A percentile compares a stretch with the other conserved stretches of the same genome.
Conservation (phyloP, 2,888 invertebrate species). For the Dasysyrphus albostriatus region DNA sequence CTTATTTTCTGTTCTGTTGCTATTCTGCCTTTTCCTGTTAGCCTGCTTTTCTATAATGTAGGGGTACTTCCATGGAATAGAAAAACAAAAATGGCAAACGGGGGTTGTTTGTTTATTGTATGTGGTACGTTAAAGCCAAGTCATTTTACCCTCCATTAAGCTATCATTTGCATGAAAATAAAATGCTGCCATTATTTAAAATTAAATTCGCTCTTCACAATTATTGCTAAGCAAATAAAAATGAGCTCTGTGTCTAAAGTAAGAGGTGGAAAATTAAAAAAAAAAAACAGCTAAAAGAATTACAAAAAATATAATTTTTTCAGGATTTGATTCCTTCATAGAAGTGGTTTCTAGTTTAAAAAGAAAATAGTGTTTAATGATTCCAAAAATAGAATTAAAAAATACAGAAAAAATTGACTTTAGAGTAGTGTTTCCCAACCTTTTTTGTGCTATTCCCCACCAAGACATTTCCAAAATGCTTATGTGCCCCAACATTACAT, state of each 20-base stretch:
- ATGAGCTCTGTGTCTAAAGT: background rate
- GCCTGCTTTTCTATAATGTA: background rate
- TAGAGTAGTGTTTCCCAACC: too few species aligned
- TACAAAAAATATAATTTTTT: background rate
- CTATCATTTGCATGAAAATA: slow-evolving; percentile 33
- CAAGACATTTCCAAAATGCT: too few species aligned
- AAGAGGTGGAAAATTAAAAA: background rate
- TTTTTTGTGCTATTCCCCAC: too few species aligned
- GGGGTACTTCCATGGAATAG: background rate
- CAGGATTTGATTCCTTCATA: background rate
- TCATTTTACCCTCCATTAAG: slow-evolving; percentile 32
- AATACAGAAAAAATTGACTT: too few species aligned
- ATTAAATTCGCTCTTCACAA: slow-evolving; percentile 21
- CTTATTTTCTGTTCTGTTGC: slow-evolving; percentile 4
- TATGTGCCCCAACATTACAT: too few species aligned
- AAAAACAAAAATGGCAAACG: background rate
- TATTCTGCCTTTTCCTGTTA: slow-evolving; percentile 29
- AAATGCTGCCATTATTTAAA: slow-evolving; percentile 28
- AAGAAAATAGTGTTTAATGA: too few species aligned
- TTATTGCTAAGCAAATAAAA: background rate
- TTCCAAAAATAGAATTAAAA: too few species aligned
- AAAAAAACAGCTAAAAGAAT: background rate
- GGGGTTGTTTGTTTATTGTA: slow-evolving; percentile 21
- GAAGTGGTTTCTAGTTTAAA: too few species aligned
- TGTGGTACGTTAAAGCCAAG: slow-evolving; percentile 24